Evolutionary conservation across 2,888 invertebrate genomes (phyloP), one percentile per base, ranked within the genome.

Genomic region (Brenthis ino): DNA sequence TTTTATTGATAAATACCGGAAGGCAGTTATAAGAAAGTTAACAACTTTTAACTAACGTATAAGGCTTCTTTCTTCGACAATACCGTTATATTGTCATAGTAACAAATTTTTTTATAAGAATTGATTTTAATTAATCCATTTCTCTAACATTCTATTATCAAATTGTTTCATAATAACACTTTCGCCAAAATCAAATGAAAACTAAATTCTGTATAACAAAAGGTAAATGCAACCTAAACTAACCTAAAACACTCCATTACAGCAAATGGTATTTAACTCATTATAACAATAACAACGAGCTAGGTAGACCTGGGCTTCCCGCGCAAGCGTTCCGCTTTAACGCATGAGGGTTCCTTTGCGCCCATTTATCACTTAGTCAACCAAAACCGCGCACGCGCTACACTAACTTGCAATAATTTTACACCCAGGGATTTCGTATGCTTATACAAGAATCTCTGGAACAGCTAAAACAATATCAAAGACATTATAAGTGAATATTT

Each of bases 341-440:
- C 78, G 80, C 79, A 79, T 76, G 72, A 69, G 73, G 77, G 76
- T 74, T 76, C 76, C 80, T 77, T 73, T 76, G 74, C 70, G 73
- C 73, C 75, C 79, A 82, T 82, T 79, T 79, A 82, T 82, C 82
- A 82, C 81, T 82, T 80, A 82, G 81, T 77, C 76, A 77, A 75
- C 77, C 78, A 78, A 75, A 75, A 77, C 77, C 75, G 72, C 76
- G 75, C 74, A 72, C 69, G 75, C 76, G 76, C 71, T 57, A 51
- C 60, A 48, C 69, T 73, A 71, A 80, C 77, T 77, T 76, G 75
- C 77, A 77, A 77, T 77, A 80, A 83, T 79, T 84, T 83, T 79
- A 78, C 78, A 77, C 76, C 74, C 55, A 65, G 77, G 76, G 76
- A 77, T 75, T 65, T 57, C 79, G 78, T 76, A 79, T 85, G 80